A percentile compares a stretch with the other conserved stretches of the same genome.
phyloP scores from a whole-genome alignment of 2,113 vertebrate genomes.

The Tylochromis polylepis region DNA sequence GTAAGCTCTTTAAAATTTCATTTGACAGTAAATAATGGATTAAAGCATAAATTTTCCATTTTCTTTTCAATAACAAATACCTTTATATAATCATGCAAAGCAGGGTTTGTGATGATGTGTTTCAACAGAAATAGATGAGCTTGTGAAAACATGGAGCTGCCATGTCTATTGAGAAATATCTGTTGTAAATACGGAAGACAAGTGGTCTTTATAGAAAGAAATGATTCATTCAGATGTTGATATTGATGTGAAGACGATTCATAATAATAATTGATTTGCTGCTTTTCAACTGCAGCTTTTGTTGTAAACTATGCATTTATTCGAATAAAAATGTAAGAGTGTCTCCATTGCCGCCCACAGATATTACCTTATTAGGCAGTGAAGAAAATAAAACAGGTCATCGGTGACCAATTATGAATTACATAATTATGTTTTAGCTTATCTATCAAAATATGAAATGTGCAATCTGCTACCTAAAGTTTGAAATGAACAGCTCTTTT shows the following conservation, averaged over 20 bases:
- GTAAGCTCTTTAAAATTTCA: not conserved
- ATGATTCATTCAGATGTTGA: not conserved
- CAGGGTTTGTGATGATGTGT: not conserved
- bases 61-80: not conserved
- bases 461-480: not conserved
- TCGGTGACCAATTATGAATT: not conserved
- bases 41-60: not conserved
- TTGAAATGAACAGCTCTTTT: not conserved
- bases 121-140: not conserved
- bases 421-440: not conserved
- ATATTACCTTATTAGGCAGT: not conserved
- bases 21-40: constrained; percentile 27
- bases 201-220: not conserved
- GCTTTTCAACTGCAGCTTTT: not conserved
- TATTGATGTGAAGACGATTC: not conserved
- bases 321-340: not conserved
- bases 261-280: not conserved
- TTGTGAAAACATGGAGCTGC: not conserved
- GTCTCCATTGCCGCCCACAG: not conserved
- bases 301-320: not conserved
- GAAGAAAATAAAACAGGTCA: not conserved
- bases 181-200: not conserved
- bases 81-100: not conserved
- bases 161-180: not conserved
- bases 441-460: not conserved